Percentiles rank a stretch among this genome's conserved stretches.
These are phyloP conservation scores for Agrilus mali DNA, from an alignment of 2,888 invertebrate species.

Conservation along the genomic window DNA sequence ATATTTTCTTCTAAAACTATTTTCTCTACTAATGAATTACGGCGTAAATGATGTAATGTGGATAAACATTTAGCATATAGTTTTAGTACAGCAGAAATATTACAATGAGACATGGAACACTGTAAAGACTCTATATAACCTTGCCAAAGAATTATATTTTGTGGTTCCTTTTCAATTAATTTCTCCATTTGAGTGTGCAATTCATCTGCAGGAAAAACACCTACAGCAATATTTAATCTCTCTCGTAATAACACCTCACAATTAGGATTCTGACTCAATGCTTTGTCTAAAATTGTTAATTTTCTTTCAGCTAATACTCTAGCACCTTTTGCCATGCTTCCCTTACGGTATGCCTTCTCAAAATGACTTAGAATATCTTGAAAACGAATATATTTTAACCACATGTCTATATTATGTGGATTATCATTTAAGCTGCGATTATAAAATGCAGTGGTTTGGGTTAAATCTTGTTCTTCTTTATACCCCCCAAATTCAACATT, in stretches of 20 bases:
- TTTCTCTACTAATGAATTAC: constrained; percentile 26
- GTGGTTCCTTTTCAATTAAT: constrained; percentile 37
- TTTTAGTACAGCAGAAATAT: constrained; percentile 41
- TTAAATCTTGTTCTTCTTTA: constrained; percentile 37
- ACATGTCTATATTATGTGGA: constrained; percentile 40
- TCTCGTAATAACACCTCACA: constrained; percentile 39
- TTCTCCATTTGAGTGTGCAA: constrained; percentile 36
- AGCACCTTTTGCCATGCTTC: constrained; percentile 32
- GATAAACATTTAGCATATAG: constrained; percentile 42
- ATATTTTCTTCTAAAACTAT: constrained; percentile 30
- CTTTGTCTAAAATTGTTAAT: constrained; percentile 47
- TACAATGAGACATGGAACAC: constrained; percentile 50
- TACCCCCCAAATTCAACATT: constrained; percentile 19
- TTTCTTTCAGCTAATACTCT: constrained; percentile 41
- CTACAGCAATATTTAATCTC: constrained; percentile 35
- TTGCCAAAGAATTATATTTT: constrained; percentile 39
- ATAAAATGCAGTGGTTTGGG: constrained; percentile 37
- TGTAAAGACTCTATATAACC: constrained; percentile 39
- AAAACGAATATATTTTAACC: constrained; percentile 47
- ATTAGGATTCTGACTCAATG: constrained; percentile 41
- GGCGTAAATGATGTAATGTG: constrained; percentile 32
- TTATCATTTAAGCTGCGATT: constrained; percentile 39
- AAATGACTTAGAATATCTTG: constrained; percentile 39
- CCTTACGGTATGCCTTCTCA: constrained; percentile 33
- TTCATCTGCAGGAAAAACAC: constrained; percentile 46